Conservation (phyloP, 2,888 invertebrate species). For the Merodon equestris region DNA sequence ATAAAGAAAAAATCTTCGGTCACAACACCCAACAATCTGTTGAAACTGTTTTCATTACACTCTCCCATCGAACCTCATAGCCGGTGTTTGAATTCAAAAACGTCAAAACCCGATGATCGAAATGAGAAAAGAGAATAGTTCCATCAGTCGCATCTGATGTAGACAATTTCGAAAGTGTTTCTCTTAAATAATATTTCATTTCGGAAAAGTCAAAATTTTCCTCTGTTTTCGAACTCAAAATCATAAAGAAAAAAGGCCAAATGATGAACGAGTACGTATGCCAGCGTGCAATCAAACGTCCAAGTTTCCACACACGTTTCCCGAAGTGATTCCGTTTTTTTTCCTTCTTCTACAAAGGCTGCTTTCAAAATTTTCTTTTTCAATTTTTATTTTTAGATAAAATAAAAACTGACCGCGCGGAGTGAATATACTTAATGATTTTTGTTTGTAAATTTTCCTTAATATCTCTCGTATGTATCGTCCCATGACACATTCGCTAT, state of each 20-base stretch:
- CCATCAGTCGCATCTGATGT: neutral
- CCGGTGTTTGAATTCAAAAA: constrained; percentile 1
- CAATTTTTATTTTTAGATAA: constrained; percentile 64
- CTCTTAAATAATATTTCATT: constrained; percentile 48
- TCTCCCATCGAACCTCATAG: constrained; percentile 28
- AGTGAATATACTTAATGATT: constrained; percentile 61
- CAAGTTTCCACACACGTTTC: constrained; percentile 62
- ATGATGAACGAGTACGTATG: constrained; percentile 42
- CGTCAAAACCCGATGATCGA: constrained; percentile 10
- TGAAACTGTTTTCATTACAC: constrained; percentile 28
- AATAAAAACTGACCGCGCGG: constrained; percentile 58
- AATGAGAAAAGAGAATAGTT: constrained; percentile 15
- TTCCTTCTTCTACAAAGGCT: no score
- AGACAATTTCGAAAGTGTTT: constrained; percentile 39
- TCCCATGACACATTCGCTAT: constrained; percentile 62
- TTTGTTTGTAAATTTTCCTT: constrained; percentile 27
- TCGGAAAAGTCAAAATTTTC: constrained; percentile 11
- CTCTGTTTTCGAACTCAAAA: constrained; percentile 19
- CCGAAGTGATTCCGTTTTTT: constrained; percentile 42
- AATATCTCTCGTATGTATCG: constrained; percentile 43
- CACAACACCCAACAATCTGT: constrained; percentile 29
- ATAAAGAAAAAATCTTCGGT: constrained; percentile 55
- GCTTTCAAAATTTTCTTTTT: constrained; percentile 28
- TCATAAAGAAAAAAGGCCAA: constrained; percentile 24
- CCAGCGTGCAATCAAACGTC: constrained; percentile 10